Evolutionary conservation across 37 sponge, comb jelly and placozoan species (phyloP).

Genomic region (Halisarca cf. caerulea): DNA sequence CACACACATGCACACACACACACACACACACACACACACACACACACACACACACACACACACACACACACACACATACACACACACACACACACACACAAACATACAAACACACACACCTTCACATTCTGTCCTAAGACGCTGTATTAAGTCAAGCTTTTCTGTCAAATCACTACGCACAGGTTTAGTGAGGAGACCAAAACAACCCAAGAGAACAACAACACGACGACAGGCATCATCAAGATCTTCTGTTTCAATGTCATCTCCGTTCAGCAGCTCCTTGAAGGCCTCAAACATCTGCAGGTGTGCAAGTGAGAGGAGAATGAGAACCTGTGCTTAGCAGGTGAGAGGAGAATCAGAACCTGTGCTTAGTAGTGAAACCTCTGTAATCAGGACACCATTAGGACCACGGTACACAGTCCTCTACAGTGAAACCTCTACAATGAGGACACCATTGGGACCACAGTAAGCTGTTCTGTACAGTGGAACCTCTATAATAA

Average conservation of each 20-base stretch:
- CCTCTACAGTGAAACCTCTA: too few relatives aligned
- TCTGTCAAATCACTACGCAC: neutral
- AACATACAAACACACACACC: conserved; percentile 54
- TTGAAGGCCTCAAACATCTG: neutral
- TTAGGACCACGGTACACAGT: too few relatives aligned
- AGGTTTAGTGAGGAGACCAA: conserved; percentile 1
- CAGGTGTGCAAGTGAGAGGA: too few relatives aligned
- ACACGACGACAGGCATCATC: neutral
- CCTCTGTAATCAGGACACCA: too few relatives aligned
- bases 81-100: conserved; percentile 58
- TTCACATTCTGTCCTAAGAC: neutral
- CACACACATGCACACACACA: conserved; percentile 8
- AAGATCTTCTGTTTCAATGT: conserved; percentile 7
- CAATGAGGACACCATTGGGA: too few relatives aligned
- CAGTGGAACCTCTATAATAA: too few relatives aligned
- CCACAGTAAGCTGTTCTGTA: too few relatives aligned
- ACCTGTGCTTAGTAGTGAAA: too few relatives aligned
- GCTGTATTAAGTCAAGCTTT: neutral
- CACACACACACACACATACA: conserved; percentile 54
- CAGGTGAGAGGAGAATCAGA: too few relatives aligned
- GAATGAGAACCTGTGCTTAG: too few relatives aligned
- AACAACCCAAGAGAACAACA: neutral
- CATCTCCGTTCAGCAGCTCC: neutral
- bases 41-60: conserved; percentile 48
- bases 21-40: conserved; percentile 30